Evolutionary conservation across 2,113 vertebrate species (phyloP), one percentile per base, ranked within the genome.

Genomic region (Apodemus sylvaticus): DNA sequence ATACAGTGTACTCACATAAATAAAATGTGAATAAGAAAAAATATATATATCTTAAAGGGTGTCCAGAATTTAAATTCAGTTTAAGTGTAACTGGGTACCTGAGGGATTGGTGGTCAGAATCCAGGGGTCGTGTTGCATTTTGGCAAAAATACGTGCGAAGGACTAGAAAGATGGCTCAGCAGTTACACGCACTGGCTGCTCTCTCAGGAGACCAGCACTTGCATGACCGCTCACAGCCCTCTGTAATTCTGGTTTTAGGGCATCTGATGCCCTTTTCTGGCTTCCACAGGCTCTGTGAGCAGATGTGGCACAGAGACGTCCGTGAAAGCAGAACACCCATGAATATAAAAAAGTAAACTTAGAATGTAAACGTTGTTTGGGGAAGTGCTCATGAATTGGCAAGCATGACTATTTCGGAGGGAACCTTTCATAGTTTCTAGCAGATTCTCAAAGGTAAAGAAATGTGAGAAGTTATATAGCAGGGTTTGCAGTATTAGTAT

Each of bases 361-460:
- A 55, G 22, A 79, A 55, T 58, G 20, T 58, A 82, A 82, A 58
- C 14, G 6, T 58, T 82, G 36, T 39, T 82, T 82, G 16, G 16
- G 14, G 39, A 82, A 60, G 79, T 39, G 58, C n/a, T 31, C 42
- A 3, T 79, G 12, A 85, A 53, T 90, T 53, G 78, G 24, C n/a
- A 94, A 78, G 58, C 62, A 8, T 53, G 7, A 39, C 79, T 71
- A 90, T 94, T 90, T 94, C 74, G 76, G 7, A 45, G 51, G 58
- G 64, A 39, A 39, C 29, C 3, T 86, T 58, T n/a, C 42, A n/a
- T 58, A n/a, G 51, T 88, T 94, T 91, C 51, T 39, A 87, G 91
- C n/a, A 88, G 74, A 79, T 88, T 95, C 77, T 90, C n/a, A 83
- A 79, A 95, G 51, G 7, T 39, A 55, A 79, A 91, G 48, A 96